Conservation (phyloP, 2,797 vertebrate species). For the Leptatherina wallacei region DNA sequence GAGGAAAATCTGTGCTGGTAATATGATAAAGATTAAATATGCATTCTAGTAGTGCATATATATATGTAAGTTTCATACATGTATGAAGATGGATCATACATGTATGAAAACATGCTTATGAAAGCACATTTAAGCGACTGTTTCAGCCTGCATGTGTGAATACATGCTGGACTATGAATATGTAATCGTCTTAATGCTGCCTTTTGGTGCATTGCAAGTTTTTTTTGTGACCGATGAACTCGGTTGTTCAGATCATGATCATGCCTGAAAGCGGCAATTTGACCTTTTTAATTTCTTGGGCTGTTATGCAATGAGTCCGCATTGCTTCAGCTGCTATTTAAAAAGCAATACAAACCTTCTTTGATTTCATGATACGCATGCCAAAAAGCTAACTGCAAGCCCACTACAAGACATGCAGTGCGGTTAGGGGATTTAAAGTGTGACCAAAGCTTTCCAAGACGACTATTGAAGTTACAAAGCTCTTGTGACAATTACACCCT, state of each 20-base stretch:
- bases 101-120: slow-evolving; percentile 50
- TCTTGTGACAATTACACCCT: slow-evolving; percentile 62
- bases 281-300: slow-evolving; percentile 29
- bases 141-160: slow-evolving; percentile 52
- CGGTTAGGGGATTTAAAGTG: slow-evolving; percentile 49
- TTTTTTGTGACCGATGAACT: slow-evolving; percentile 23
- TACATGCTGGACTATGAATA: slow-evolving; percentile 40
- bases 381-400: slow-evolving; percentile 27
- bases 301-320: slow-evolving; percentile 8
- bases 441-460: slow-evolving; percentile 57
- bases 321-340: slow-evolving; percentile 23
- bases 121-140: slow-evolving; percentile 42
- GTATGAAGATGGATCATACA: slow-evolving; percentile 19
- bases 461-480: slow-evolving; percentile 53
- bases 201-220: slow-evolving; percentile 39
- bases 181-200: slow-evolving; percentile 34
- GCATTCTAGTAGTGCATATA: slow-evolving; percentile 12
- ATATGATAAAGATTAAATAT: slow-evolving; percentile 25
- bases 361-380: slow-evolving; percentile 43
- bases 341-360: slow-evolving; percentile 38
- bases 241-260: slow-evolving; percentile 7
- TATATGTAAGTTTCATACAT: slow-evolving; percentile 20
- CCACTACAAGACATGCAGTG: slow-evolving; percentile 10
- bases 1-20: slow-evolving; percentile 18
- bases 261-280: slow-evolving; percentile 26